Evolutionary conservation across 2,888 invertebrate species (phyloP).

Genomic region (Copidosoma aretas): DNA sequence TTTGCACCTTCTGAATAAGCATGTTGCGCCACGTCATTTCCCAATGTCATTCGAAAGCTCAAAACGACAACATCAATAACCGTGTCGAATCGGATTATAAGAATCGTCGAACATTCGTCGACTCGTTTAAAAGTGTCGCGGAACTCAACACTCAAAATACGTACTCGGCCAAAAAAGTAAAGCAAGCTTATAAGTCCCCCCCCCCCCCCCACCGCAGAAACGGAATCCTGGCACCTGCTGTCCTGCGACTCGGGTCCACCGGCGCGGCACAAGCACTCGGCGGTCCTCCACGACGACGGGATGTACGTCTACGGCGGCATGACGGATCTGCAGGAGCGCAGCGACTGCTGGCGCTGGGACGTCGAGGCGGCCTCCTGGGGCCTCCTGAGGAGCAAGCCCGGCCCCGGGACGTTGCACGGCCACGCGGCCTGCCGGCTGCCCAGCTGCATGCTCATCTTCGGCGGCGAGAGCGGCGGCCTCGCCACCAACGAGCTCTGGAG

Average conservation of each 20-base stretch:
- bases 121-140: too few relatives aligned
- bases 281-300: conserved; percentile 76
- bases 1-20: too few relatives aligned
- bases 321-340: conserved; percentile 79
- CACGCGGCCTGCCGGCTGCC: conserved; percentile 81
- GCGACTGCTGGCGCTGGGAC: conserved; percentile 83
- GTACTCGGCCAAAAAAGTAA: too few relatives aligned
- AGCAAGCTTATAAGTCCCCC: too few relatives aligned
- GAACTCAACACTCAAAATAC: too few relatives aligned
- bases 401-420: conserved; percentile 77
- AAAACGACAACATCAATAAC: too few relatives aligned
- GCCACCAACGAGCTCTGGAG: conserved; percentile 81
- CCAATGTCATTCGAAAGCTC: too few relatives aligned
- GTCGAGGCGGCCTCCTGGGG: conserved; percentile 71
- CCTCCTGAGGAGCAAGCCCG: conserved; percentile 68
- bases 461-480: conserved; percentile 77
- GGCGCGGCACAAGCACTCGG: conserved; percentile 84
- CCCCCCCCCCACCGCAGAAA: conserved; percentile 66
- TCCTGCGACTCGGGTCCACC: conserved; percentile 67
- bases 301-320: conserved; percentile 91
- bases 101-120: too few relatives aligned
- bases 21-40: too few relatives aligned
- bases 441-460: conserved; percentile 80
- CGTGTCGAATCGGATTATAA: too few relatives aligned
- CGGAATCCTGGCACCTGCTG: conserved; percentile 80